These are phyloP conservation scores for Phaethornis superciliosus DNA, from an alignment of 2,113 vertebrate species.

Conservation along the genomic window DNA sequence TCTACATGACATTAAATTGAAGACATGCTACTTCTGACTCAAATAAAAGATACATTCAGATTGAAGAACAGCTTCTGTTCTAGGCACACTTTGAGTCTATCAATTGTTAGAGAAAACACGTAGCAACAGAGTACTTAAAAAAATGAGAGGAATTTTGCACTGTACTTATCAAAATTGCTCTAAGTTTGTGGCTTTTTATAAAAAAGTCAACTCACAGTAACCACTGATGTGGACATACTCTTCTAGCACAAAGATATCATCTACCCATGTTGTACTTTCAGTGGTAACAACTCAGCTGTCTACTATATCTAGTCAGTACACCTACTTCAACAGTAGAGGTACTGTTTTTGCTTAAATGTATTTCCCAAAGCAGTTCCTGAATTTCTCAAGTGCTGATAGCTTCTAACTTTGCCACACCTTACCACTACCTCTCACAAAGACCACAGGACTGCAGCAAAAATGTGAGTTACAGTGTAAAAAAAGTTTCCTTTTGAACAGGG, in stretches of 20 bases:
- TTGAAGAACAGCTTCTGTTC: neutral
- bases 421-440: neutral
- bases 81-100: neutral
- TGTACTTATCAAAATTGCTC: neutral
- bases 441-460: neutral
- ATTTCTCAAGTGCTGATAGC: neutral
- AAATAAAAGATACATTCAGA: neutral
- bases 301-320: neutral
- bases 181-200: neutral
- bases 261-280: neutral
- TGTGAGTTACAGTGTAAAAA: neutral
- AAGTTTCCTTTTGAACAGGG: neutral
- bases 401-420: neutral
- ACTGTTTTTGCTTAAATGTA: neutral
- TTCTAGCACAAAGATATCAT: neutral
- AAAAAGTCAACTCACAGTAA: neutral
- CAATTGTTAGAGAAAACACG: neutral
- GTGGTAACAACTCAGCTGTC: neutral
- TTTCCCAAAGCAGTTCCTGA: neutral
- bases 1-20: neutral
- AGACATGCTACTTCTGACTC: neutral
- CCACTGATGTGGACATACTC: neutral
- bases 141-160: neutral
- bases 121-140: neutral
- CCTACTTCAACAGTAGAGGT: neutral